These are phyloP conservation scores for Alloplasta piceator DNA, from an alignment of 2,888 invertebrate genomes.

Conservation along the genomic window DNA sequence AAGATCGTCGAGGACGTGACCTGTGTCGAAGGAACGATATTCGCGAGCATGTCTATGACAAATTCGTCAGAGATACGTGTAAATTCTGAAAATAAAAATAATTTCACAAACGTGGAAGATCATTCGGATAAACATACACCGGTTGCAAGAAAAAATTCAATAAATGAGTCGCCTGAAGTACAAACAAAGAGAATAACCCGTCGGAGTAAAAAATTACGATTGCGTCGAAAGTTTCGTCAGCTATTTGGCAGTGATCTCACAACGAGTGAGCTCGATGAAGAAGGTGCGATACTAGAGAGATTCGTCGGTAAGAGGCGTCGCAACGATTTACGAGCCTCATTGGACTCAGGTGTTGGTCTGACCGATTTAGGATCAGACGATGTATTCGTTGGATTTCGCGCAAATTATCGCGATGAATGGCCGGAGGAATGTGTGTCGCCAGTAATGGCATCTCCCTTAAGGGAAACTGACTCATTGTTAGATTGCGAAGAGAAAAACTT, in stretches of 20 bases:
- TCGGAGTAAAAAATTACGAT: not conserved
- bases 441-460: too few species aligned
- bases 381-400: not conserved
- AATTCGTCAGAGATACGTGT: not conserved
- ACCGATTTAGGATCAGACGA: not conserved
- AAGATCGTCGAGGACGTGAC: slow-evolving; percentile 53
- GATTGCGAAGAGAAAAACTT: not conserved
- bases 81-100: not conserved
- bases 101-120: too few species aligned
- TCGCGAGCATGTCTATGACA: not conserved
- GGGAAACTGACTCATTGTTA: too few species aligned
- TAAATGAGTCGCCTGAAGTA: too few species aligned
- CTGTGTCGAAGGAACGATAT: slow-evolving; percentile 53
- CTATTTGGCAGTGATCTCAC: slow-evolving; percentile 38
- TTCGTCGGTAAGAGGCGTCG: not conserved
- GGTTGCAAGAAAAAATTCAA: too few species aligned
- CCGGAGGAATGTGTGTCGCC: not conserved
- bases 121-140: too few species aligned
- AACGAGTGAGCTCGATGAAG: slow-evolving; percentile 45
- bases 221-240: slow-evolving; percentile 31
- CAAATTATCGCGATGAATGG: not conserved
- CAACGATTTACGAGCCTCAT: slow-evolving; percentile 11
- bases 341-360: slow-evolving; percentile 18
- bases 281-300: slow-evolving; percentile 24
- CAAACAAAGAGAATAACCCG: not conserved